Evolutionary conservation across 2,797 vertebrate genomes (phyloP).

Genomic region (Epinephelus coioides): DNA sequence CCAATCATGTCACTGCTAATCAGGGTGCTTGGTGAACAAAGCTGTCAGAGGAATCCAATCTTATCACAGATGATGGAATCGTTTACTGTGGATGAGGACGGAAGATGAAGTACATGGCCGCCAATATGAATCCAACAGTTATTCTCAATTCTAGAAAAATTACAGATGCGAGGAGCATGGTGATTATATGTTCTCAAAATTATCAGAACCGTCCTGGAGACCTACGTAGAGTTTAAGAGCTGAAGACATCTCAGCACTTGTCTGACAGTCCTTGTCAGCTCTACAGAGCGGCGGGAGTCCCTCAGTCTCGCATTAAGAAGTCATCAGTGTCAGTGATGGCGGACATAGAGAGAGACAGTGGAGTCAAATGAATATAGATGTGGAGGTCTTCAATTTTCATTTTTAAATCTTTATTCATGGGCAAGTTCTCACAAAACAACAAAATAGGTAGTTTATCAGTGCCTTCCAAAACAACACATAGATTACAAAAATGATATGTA

Average conservation of each 20-base stretch:
- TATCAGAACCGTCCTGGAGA: background rate
- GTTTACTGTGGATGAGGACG: slow-evolving; percentile 57
- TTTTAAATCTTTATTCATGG: background rate
- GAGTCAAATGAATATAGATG: background rate
- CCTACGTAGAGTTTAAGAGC: background rate
- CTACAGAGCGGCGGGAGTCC: background rate
- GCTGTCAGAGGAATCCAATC: slow-evolving; percentile 75
- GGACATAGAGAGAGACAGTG: background rate
- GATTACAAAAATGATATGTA: background rate
- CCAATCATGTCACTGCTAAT: slow-evolving; percentile 70
- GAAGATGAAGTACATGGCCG: slow-evolving; percentile 44
- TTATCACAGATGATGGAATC: slow-evolving; percentile 69
- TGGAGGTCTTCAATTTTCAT: background rate
- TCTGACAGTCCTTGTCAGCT: background rate
- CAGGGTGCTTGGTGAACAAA: slow-evolving; percentile 70
- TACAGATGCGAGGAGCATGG: slow-evolving; percentile 5
- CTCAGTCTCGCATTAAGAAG: background rate
- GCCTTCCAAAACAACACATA: background rate
- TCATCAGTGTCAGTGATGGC: background rate
- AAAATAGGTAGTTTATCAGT: background rate
- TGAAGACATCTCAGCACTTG: slow-evolving; percentile 9
- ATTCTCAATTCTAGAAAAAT: slow-evolving; percentile 23
- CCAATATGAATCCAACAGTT: slow-evolving; percentile 57
- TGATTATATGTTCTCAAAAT: slow-evolving; percentile 11
- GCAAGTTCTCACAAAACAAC: background rate